A percentile compares a stretch with the other conserved stretches of the same genome.
These are phyloP conservation scores for Meloidogyne hapla DNA, from an alignment of 1,140 invertebrate species.

Conservation along the genomic window DNA sequence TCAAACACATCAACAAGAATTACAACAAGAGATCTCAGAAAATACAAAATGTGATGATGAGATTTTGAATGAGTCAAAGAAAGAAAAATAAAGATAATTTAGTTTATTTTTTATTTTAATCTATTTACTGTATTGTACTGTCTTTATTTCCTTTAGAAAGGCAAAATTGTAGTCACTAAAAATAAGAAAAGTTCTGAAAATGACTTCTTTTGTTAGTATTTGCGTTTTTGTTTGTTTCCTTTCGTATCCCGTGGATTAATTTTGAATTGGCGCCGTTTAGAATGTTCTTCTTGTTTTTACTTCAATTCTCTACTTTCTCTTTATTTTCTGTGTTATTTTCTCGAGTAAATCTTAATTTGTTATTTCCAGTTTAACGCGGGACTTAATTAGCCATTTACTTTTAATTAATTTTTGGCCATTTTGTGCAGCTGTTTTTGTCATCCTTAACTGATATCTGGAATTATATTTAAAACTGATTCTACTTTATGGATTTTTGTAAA, in stretches of 20 bases:
- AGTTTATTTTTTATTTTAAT: not conserved
- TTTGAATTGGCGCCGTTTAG: not conserved
- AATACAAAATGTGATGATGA: not conserved
- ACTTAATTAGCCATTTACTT: not conserved
- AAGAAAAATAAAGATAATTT: slow-evolving; percentile 28
- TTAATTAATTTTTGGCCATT: no score
- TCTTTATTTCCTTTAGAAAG: slow-evolving; percentile 6
- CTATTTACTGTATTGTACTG: not conserved
- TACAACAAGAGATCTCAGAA: slow-evolving; percentile 7
- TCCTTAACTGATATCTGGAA: no score
- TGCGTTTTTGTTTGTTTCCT: no score
- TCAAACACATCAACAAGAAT: not conserved
- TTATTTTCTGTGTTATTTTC: not conserved
- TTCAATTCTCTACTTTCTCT: not conserved
- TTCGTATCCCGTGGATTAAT: not conserved
- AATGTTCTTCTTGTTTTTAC: not conserved
- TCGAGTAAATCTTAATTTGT: not conserved
- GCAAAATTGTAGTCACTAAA: not conserved
- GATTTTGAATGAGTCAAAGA: slow-evolving; percentile 21
- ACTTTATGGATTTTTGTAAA: no score
- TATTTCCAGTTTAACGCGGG: not conserved
- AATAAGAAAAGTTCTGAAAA: no score
- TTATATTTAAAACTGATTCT: no score
- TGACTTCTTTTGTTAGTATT: no score
- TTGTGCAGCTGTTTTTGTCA: no score